Conservation (phyloP, 2,888 invertebrate species). For the Nemoura dubitans region DNA sequence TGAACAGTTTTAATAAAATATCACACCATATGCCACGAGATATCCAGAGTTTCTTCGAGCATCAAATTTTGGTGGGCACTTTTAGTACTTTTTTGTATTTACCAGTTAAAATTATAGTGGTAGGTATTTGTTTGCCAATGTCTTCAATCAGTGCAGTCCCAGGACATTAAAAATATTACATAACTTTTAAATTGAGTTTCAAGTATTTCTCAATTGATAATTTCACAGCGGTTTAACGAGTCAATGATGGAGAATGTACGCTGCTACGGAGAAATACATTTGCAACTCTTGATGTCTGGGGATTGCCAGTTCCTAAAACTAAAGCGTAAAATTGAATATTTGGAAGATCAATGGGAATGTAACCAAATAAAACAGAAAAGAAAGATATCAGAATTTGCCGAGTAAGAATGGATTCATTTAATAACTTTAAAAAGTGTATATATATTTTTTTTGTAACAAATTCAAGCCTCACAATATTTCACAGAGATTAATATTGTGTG, state of each 20-base stretch:
- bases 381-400: not conserved
- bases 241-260: constrained; percentile 41
- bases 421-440: too few relatives aligned
- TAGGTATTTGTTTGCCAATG: too few relatives aligned
- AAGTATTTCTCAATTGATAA: constrained; percentile 14
- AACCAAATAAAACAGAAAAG: not conserved
- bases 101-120: not conserved
- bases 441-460: too few relatives aligned
- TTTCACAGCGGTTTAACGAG: constrained; percentile 40
- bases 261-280: constrained; percentile 38
- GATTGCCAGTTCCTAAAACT: not conserved
- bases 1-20: constrained; percentile 31
- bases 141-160: too few relatives aligned
- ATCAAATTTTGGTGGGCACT: constrained; percentile 43
- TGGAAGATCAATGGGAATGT: constrained; percentile 4
- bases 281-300: constrained; percentile 26
- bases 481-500: too few relatives aligned
- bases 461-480: too few relatives aligned
- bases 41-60: constrained; percentile 44
- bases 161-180: too few relatives aligned
- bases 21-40: constrained; percentile 39
- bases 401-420: not conserved
- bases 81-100: not conserved
- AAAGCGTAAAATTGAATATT: not conserved
- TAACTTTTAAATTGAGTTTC: not conserved